Conservation (phyloP, 2,797 vertebrate genomes). For the Melopsittacus undulatus region DNA sequence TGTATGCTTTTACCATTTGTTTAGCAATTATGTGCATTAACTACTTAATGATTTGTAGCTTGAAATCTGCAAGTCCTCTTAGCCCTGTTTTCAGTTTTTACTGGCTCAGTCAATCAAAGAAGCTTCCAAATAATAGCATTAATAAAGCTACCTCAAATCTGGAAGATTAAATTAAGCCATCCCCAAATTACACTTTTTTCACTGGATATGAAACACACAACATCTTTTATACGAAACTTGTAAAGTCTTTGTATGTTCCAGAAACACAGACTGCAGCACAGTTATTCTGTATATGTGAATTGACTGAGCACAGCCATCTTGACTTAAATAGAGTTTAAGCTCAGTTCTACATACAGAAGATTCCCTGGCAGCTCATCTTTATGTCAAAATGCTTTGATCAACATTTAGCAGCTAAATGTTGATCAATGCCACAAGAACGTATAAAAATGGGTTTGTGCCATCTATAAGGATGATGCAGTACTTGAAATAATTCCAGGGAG, state of each 20-base stretch:
- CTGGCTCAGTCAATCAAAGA: not conserved
- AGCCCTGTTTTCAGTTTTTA: not conserved
- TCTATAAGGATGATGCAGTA: not conserved
- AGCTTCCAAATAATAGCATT: not conserved
- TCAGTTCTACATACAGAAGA: not conserved
- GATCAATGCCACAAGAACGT: not conserved
- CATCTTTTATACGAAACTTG: not conserved
- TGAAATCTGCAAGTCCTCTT: not conserved
- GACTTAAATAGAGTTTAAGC: not conserved
- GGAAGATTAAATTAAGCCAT: not conserved
- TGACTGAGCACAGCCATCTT: not conserved
- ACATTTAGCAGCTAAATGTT: not conserved
- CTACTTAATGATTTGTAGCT: conserved; percentile 4
- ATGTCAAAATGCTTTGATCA: not conserved
- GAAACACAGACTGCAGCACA: not conserved
- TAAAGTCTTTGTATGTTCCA: not conserved
- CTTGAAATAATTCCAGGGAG: not conserved
- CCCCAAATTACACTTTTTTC: not conserved
- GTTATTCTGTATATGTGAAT: not conserved
- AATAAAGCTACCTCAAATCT: not conserved
- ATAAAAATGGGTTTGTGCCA: not conserved
- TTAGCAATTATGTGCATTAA: conserved; percentile 10
- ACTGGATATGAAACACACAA: not conserved
- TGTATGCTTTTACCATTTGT: not conserved
- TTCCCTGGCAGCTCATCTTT: not conserved